Evolutionary conservation across 2,888 invertebrate species (phyloP), one percentile per base, ranked within the genome.

Genomic region (Uropetala carovei): DNA sequence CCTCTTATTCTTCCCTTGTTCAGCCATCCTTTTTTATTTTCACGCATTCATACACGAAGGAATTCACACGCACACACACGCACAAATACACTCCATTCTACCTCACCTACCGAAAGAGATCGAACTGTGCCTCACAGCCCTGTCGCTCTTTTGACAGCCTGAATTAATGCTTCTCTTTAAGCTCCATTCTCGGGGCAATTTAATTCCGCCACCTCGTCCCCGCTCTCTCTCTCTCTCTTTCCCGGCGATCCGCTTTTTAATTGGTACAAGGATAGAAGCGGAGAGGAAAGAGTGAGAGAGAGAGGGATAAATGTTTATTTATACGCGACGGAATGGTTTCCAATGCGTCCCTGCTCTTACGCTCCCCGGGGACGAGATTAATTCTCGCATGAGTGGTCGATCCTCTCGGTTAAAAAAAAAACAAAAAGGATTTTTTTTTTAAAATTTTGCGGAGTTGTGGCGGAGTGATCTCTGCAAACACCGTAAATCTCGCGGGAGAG

Each of bases 131-230:
- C 5, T 43, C 75, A 27, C 68, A 68, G 22, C 68, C 68, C 22
- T 27, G 75, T 75, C 75, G 22, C 75, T 75, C 22, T 75, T 75
- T 75, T 75, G 75, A 75, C 75, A 75, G 22, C 27, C 27, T 75
- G 75, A 75, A 75, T 75, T 75, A 75, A 75, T 75, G 75, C 75
- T 27, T 5, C 75, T 75, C 75, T 75, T 75, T 75, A 75, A 75
- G 75, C 22, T 22, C 75, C 75, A 75, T 75, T 75, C 22, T 22
- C 22, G 22, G 75, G 75, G 75, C 75, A 75, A 75, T 75, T 75
- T 75, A 75, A 75, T 75, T 27, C 75, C 22, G 75, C 22, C 75
- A 27, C 75, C 75, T 68, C 18, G 68, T 68, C 68, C 68, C 18
- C n/a, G 68, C 68, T 68, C 68, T 68, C 22, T 43, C 75, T 22